A percentile compares a stretch with the other conserved stretches of the same genome.
phyloP scores from a whole-genome alignment of 35 echinoderm and acorn worm species.

The Ophiothrix spiculata region DNA sequence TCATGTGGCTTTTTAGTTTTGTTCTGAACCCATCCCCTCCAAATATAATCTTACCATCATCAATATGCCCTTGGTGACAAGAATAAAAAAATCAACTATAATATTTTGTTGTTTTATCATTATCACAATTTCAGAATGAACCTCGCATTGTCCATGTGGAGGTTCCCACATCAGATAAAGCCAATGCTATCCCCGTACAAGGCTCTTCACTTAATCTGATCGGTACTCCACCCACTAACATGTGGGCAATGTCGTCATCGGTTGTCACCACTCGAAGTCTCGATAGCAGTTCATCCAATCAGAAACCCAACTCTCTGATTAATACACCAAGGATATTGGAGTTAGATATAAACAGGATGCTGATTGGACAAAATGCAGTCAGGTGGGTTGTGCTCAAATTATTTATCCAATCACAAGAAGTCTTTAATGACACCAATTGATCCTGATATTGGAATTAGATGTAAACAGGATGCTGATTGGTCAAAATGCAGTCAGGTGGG shows the following conservation, averaged over 20 bases:
- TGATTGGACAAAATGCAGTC: constrained; percentile 97
- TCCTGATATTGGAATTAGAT: constrained; percentile 92
- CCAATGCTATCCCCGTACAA: constrained; percentile 50
- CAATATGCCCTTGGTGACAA: too few species aligned
- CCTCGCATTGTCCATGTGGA: not conserved
- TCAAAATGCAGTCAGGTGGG: constrained; percentile 89
- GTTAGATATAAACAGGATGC: constrained; percentile 91
- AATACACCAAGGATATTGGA: constrained; percentile 88
- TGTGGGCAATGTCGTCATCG: constrained; percentile 94
- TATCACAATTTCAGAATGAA: too few species aligned
- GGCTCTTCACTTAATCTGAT: constrained; percentile 72
- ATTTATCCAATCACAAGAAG: not conserved
- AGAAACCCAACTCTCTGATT: constrained; percentile 38
- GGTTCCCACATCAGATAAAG: not conserved
- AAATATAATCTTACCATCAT: too few species aligned
- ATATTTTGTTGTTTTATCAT: too few species aligned
- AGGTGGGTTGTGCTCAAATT: constrained; percentile 66
- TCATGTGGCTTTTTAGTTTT: too few species aligned
- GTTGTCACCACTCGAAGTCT: constrained; percentile 20
- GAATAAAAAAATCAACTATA: too few species aligned
- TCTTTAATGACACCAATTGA: constrained; percentile 68
- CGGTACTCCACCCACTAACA: constrained; percentile 60
- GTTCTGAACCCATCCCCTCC: too few species aligned
- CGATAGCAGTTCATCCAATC: not conserved
- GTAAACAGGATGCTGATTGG: constrained; percentile 96